These are phyloP conservation scores for Troides aeacus DNA, from an alignment of 2,888 invertebrate genomes.

Conservation along the genomic window DNA sequence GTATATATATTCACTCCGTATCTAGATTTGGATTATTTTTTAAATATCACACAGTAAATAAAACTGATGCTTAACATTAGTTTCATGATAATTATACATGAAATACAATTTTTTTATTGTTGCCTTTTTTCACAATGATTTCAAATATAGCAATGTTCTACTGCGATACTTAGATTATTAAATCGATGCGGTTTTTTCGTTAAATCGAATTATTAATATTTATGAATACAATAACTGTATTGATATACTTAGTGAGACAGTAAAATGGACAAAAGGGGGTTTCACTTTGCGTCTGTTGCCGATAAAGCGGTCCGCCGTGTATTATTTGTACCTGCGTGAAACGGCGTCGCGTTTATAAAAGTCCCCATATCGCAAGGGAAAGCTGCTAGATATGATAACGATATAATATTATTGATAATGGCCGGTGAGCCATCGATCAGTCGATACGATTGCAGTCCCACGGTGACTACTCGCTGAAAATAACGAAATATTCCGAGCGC, in stretches of 20 bases:
- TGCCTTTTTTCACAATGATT: too few relatives aligned
- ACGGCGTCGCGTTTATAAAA: slow-evolving; percentile 64
- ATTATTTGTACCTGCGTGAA: slow-evolving; percentile 57
- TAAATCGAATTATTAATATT: neutral
- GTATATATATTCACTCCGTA: too few relatives aligned
- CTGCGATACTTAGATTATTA: too few relatives aligned
- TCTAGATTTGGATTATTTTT: too few relatives aligned
- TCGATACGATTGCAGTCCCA: slow-evolving; percentile 61
- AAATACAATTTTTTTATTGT: too few relatives aligned
- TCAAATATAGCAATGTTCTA: too few relatives aligned
- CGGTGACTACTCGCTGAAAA: slow-evolving; percentile 34
- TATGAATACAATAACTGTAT: slow-evolving; percentile 2
- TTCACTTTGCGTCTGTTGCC: slow-evolving; percentile 53
- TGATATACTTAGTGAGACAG: slow-evolving; percentile 8
- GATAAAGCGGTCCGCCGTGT: slow-evolving; percentile 60
- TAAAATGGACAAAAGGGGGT: slow-evolving; percentile 44
- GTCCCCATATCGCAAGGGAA: slow-evolving; percentile 72
- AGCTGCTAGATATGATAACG: slow-evolving; percentile 79
- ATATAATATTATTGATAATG: slow-evolving; percentile 77
- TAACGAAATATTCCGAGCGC: slow-evolving; percentile 23
- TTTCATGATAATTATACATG: too few relatives aligned
- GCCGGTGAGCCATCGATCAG: slow-evolving; percentile 73
- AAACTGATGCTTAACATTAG: too few relatives aligned
- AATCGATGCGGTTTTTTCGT: too few relatives aligned
- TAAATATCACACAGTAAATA: too few relatives aligned